These are phyloP conservation scores for Leptocoma aspasia DNA, from an alignment of 2,113 vertebrate genomes.

Conservation along the genomic window DNA sequence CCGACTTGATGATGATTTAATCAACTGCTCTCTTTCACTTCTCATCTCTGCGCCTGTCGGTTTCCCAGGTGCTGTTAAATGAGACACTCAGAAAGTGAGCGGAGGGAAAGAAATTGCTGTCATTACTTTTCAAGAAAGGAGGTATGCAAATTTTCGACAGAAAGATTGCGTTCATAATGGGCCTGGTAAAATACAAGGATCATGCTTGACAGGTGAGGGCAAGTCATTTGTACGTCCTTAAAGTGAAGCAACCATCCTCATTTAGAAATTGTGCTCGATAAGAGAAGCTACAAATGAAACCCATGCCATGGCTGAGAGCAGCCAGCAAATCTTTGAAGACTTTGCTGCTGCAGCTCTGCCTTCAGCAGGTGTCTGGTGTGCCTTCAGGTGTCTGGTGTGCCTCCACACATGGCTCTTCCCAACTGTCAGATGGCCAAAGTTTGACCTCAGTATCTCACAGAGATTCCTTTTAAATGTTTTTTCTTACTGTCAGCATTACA, in stretches of 20 bases:
- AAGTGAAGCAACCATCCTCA: slow-evolving; percentile 75
- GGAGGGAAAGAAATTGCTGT: slow-evolving; percentile 91
- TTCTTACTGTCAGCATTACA: slow-evolving; percentile 5
- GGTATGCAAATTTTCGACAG: slow-evolving; percentile 93
- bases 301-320: slow-evolving; percentile 1
- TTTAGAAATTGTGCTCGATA: slow-evolving; percentile 70
- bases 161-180: slow-evolving; percentile 93
- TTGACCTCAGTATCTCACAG: slow-evolving; percentile 18
- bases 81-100: slow-evolving; percentile 89
- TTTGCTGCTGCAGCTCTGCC: slow-evolving; percentile 12
- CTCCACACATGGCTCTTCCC: slow-evolving; percentile 26
- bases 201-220: slow-evolving; percentile 88
- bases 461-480: neutral
- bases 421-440: slow-evolving; percentile 46
- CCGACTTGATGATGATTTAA: slow-evolving; percentile 99
- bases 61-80: slow-evolving; percentile 97
- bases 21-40: slow-evolving; percentile 99
- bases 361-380: slow-evolving; percentile 35
- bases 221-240: slow-evolving; percentile 87
- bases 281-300: slow-evolving; percentile 77
- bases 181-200: slow-evolving; percentile 88
- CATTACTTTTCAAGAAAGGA: slow-evolving; percentile 94
- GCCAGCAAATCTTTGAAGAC: slow-evolving; percentile 21
- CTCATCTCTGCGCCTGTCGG: slow-evolving; percentile 94
- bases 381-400: slow-evolving; percentile 29